Percentiles rank a stretch among this genome's conserved stretches.
These are phyloP conservation scores for Bombus breviceps DNA, from an alignment of 1,140 invertebrate genomes.

Conservation along the genomic window DNA sequence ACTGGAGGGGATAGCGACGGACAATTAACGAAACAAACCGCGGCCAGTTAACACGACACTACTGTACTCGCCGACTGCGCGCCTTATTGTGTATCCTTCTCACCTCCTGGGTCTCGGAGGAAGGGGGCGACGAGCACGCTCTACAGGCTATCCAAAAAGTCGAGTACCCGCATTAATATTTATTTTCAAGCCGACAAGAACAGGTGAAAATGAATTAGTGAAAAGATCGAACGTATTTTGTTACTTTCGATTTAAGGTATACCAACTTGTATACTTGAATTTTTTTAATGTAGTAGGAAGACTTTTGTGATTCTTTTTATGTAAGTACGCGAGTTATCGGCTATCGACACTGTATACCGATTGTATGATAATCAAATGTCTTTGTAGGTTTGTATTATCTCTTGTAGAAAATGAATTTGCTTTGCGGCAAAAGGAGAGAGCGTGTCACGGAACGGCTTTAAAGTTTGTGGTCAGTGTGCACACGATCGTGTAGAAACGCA, in stretches of 20 bases:
- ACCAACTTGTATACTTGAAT: neutral
- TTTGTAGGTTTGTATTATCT: neutral
- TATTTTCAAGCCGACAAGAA: neutral
- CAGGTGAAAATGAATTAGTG: neutral
- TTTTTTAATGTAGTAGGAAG: neutral
- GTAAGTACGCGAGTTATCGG: neutral
- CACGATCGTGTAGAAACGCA: neutral
- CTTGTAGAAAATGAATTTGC: neutral
- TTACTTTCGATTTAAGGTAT: neutral
- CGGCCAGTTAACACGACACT: neutral
- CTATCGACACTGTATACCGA: neutral
- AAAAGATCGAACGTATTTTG: neutral
- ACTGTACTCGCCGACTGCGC: neutral
- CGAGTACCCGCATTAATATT: slow-evolving; percentile 8
- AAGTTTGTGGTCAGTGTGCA: slow-evolving; percentile 3
- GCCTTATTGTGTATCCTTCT: neutral
- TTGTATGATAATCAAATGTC: neutral
- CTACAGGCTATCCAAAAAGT: slow-evolving; percentile 22
- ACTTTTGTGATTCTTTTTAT: neutral
- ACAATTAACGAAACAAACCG: neutral
- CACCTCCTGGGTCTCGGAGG: neutral
- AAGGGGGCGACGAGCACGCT: slow-evolving; percentile 14
- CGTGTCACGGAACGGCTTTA: neutral
- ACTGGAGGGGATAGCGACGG: neutral
- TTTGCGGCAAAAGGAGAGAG: neutral